A percentile compares a stretch with the other conserved stretches of the same genome.
These are phyloP conservation scores for Neolamprologus kungweensis DNA, from an alignment of 2,113 vertebrate genomes.

Conservation along the genomic window DNA sequence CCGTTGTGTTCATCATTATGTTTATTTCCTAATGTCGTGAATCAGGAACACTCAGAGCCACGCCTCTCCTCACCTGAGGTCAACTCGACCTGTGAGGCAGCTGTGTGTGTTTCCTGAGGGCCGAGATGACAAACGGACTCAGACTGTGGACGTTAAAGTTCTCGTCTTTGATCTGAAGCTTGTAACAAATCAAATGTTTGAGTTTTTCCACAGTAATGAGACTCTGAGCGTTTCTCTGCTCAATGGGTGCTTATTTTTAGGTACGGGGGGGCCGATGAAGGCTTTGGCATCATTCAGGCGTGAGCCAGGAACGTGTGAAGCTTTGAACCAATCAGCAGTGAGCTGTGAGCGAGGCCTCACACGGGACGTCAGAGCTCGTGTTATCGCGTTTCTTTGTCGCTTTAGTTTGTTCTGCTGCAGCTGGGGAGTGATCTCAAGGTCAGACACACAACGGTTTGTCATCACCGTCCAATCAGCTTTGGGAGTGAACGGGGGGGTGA, in stretches of 20 bases:
- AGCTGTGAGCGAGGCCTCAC: neutral
- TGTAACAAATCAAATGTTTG: neutral
- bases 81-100: neutral
- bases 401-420: neutral
- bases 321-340: neutral
- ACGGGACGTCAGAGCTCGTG: neutral
- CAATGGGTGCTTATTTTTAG: neutral
- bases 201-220: neutral
- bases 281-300: neutral
- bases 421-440: neutral
- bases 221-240: neutral
- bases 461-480: neutral
- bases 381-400: neutral
- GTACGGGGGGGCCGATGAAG: neutral
- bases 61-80: neutral
- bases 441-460: slow-evolving; percentile 11
- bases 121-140: neutral
- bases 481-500: slow-evolving; percentile 24
- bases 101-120: neutral
- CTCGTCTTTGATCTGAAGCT: neutral
- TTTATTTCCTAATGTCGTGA: neutral
- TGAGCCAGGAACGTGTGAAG: neutral
- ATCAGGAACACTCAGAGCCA: neutral
- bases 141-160: neutral
- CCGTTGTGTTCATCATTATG: neutral